phyloP scores from a whole-genome alignment of 2,113 vertebrate species.

The Tapirus terrestris region DNA sequence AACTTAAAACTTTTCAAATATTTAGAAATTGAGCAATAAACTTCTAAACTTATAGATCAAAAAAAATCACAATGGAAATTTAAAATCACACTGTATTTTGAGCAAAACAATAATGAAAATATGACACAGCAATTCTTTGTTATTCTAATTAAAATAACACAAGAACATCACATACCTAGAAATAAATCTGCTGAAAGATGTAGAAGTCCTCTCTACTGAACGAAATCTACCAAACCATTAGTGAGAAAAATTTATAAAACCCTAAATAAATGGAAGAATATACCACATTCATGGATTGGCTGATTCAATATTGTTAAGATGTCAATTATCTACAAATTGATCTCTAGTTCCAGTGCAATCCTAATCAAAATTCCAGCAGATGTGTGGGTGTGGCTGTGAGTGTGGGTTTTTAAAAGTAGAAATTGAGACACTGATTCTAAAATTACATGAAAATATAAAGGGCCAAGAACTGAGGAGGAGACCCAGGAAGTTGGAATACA shows the following conservation, averaged over 20 bases:
- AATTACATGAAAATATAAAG: slow-evolving; percentile 48
- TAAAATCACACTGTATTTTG: neutral
- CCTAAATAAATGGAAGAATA: slow-evolving; percentile 1
- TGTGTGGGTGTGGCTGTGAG: neutral
- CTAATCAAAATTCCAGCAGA: slow-evolving; percentile 29
- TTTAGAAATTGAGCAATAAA: slow-evolving; percentile 8
- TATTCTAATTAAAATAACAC: slow-evolving; percentile 58
- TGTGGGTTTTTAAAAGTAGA: neutral
- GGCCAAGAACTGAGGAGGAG: neutral
- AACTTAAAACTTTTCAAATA: slow-evolving; percentile 23
- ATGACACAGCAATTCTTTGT: neutral
- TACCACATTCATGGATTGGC: neutral
- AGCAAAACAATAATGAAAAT: slow-evolving; percentile 20
- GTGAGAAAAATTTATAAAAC: neutral
- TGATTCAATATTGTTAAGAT: neutral
- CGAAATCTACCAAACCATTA: slow-evolving; percentile 14
- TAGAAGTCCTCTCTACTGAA: neutral
- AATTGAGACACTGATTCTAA: slow-evolving; percentile 35
- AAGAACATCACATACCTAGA: slow-evolving; percentile 37
- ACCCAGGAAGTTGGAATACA: neutral
- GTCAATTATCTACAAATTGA: slow-evolving; percentile 16
- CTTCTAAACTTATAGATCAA: neutral
- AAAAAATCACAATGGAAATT: neutral
- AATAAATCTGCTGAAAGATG: neutral
- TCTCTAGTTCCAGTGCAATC: neutral